phyloP scores from a whole-genome alignment of 37 sponge, comb jelly and placozoan genomes.

The Agelas oroides region DNA sequence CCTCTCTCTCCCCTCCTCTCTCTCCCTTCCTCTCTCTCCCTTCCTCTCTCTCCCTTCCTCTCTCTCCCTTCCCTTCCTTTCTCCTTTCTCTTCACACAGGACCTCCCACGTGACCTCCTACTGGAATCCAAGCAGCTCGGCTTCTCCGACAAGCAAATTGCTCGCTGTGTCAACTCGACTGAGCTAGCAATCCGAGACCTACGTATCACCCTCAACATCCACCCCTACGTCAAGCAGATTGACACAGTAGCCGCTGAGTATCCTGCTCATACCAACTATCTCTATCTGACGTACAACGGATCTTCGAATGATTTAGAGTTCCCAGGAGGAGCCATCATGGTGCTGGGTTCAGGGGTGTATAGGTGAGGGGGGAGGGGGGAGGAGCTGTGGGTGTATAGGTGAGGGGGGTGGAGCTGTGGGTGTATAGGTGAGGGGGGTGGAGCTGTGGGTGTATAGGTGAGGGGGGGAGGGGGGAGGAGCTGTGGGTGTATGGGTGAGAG shows the following conservation, averaged over 20 bases:
- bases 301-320: conserved; percentile 84
- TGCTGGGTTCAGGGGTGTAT: conserved; percentile 97
- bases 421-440: too few species aligned
- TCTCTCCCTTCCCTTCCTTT: too few species aligned
- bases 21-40: too few species aligned
- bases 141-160: conserved; percentile 96
- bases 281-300: conserved; percentile 97
- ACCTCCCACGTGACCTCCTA: conserved; percentile 49
- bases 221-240: conserved; percentile 94
- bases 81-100: not conserved
- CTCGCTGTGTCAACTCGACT: conserved; percentile 68
- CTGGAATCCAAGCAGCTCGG: conserved; percentile 91
- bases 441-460: too few species aligned
- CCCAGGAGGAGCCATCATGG: conserved; percentile 85
- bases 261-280: conserved; percentile 96
- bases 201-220: conserved; percentile 62
- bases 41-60: too few species aligned
- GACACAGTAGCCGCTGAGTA: conserved; percentile 99
- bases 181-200: conserved; percentile 81
- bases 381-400: too few species aligned
- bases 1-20: too few species aligned
- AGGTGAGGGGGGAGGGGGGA: not conserved
- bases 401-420: too few species aligned
- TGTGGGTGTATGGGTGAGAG: too few species aligned
- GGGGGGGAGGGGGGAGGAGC: too few species aligned